A percentile compares a stretch with the other conserved stretches of the same genome.
phyloP scores from a whole-genome alignment of 2,113 vertebrate genomes.

The Suricata suricatta region DNA sequence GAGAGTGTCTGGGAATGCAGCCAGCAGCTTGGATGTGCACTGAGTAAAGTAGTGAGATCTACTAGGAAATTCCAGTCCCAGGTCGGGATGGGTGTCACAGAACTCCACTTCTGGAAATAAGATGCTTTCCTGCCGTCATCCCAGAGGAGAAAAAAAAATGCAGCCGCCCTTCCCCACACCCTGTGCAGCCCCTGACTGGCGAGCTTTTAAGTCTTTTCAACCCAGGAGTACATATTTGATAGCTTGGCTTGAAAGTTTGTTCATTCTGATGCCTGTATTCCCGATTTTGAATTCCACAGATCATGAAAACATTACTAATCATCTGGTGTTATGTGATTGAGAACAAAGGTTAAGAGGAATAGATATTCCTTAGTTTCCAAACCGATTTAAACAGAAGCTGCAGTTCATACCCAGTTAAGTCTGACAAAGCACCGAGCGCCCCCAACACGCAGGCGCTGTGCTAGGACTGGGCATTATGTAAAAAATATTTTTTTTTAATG shows the following conservation, averaged over 20 bases:
- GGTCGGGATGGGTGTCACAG: not conserved
- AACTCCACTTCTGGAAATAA: not conserved
- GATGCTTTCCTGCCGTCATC: not conserved
- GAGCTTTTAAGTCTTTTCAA: not conserved
- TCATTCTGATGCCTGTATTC: constrained; percentile 19
- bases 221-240: not conserved
- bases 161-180: not conserved
- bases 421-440: not conserved
- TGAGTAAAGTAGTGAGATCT: not conserved
- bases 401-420: not conserved
- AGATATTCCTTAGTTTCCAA: constrained; percentile 19
- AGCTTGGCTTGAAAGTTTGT: not conserved
- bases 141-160: not conserved
- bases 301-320: constrained; percentile 28
- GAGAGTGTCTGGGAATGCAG: not conserved
- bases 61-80: constrained; percentile 17
- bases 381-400: not conserved
- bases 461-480: not conserved
- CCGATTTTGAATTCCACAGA: constrained; percentile 36
- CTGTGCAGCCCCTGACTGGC: not conserved
- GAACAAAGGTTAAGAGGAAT: not conserved
- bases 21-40: not conserved
- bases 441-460: not conserved
- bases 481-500: no score
- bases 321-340: not conserved